Base-by-base conservation (phyloP, 2,113 vertebrate genomes). In the Brachyistius frenatus region DNA sequence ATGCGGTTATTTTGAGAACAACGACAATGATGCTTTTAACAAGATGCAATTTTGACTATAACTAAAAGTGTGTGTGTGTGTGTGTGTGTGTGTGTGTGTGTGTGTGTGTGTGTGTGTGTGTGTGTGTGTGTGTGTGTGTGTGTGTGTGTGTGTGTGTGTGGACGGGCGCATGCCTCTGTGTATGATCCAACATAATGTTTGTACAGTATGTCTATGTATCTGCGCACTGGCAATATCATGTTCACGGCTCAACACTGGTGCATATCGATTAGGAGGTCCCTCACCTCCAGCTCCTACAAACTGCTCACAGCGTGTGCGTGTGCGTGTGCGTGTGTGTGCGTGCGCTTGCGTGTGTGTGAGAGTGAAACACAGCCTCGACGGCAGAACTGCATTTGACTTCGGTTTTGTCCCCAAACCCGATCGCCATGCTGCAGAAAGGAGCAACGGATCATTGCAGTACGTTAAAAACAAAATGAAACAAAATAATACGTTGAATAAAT, bases 221-320 rank as follows among this genome's bases (percentile, higher is more conserved):
- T 81, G 36, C 8, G 57, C 63, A 50, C 15, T 0, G 14, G 44
- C 56, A 31, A 14, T 31, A 79, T 76, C 60, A 32, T 49, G 50
- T 76, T 86, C 49, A 36, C 13, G 37, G 41, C 55, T 76, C 30
- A 30, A 56, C 47, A 6, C 66, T 33, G 62, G 30, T 65, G 47
- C 2, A 33, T 68, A 84, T 88, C 4, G 62, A 86, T 86, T 30
- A 56, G 41, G 9, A 60, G 30, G 56, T 62, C 37, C 37, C 31
- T 66, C 31, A 68, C 73, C 61, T 83, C 37, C 55, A 58, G 56
- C 68, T 76, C 44, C 41, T 60, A 73, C 53, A 57, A 62, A 69
- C 44, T 36, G 47, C 68, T 76, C 64, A 39, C 65, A 67, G 63
- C 55, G 14, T 73, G 31, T 49, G 6, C 68, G 63, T 56, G 66